phyloP scores from a whole-genome alignment of 2,797 vertebrate genomes.

The Rhinoraja longicauda region DNA sequence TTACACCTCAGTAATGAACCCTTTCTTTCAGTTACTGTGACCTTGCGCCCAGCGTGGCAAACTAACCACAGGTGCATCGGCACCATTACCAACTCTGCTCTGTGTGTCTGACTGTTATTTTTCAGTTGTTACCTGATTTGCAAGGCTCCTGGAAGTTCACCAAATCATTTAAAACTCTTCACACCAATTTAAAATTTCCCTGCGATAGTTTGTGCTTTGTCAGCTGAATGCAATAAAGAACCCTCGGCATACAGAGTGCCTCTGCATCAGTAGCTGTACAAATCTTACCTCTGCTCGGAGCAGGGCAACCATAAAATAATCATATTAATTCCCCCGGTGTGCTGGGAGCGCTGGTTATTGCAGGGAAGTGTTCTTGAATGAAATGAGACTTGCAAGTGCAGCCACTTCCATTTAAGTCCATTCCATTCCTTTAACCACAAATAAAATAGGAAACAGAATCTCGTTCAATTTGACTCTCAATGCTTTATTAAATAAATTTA shows the following conservation, averaged over 20 bases:
- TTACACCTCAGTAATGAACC: neutral
- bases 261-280: neutral
- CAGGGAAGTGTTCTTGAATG: slow-evolving; percentile 26
- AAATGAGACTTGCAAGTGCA: neutral
- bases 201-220: slow-evolving; percentile 8
- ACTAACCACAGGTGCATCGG: neutral
- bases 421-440: neutral
- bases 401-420: slow-evolving; percentile 9
- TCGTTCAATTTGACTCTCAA: slow-evolving; percentile 9
- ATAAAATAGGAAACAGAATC: neutral
- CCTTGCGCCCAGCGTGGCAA: neutral
- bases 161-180: neutral
- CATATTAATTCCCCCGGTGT: slow-evolving; percentile 25
- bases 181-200: slow-evolving; percentile 18
- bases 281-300: neutral
- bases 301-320: slow-evolving; percentile 28
- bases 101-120: neutral
- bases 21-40: neutral
- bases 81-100: neutral
- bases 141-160: neutral
- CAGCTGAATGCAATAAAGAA: slow-evolving; percentile 14
- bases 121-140: neutral
- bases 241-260: slow-evolving; percentile 28
- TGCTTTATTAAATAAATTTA: neutral
- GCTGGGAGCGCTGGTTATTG: slow-evolving; percentile 1